Conservation (phyloP, 2,888 invertebrate species). For the Mesopsocus fuscifrons region DNA sequence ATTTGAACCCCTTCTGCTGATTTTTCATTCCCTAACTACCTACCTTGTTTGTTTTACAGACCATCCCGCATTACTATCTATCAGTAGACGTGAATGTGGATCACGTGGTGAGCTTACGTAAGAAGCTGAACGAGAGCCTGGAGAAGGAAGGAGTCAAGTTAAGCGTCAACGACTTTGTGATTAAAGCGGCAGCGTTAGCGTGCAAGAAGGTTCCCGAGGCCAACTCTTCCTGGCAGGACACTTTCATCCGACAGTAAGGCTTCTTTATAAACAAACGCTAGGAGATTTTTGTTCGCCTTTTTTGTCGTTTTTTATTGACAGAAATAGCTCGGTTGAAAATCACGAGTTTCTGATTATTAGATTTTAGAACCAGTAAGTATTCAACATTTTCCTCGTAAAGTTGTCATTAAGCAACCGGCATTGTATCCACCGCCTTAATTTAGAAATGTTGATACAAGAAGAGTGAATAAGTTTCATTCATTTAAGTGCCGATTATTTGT, state of each 20-base stretch:
- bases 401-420: too few relatives aligned
- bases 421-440: too few relatives aligned
- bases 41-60: slow-evolving; percentile 32
- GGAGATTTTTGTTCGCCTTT: not conserved
- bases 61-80: slow-evolving; percentile 94
- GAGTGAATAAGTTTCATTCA: too few relatives aligned
- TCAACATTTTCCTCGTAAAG: too few relatives aligned
- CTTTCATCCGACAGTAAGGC: slow-evolving; percentile 75
- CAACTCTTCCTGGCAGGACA: slow-evolving; percentile 91
- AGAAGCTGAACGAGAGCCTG: slow-evolving; percentile 56
- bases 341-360: too few relatives aligned
- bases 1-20: too few relatives aligned
- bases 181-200: slow-evolving; percentile 82
- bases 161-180: slow-evolving; percentile 89
- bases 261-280: not conserved
- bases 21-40: too few relatives aligned
- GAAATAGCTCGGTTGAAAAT: too few relatives aligned
- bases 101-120: slow-evolving; percentile 45
- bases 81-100: slow-evolving; percentile 74
- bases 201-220: slow-evolving; percentile 79
- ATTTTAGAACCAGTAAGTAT: too few relatives aligned
- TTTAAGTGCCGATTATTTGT: too few relatives aligned
- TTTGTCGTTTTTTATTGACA: slow-evolving; percentile 1
- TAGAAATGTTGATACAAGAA: too few relatives aligned
- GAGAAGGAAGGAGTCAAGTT: slow-evolving; percentile 68